A percentile compares a stretch with the other conserved stretches of the same genome.
Evolutionary conservation across 2,888 invertebrate genomes (phyloP).

Genomic region (Netelia fuscicornis): DNA sequence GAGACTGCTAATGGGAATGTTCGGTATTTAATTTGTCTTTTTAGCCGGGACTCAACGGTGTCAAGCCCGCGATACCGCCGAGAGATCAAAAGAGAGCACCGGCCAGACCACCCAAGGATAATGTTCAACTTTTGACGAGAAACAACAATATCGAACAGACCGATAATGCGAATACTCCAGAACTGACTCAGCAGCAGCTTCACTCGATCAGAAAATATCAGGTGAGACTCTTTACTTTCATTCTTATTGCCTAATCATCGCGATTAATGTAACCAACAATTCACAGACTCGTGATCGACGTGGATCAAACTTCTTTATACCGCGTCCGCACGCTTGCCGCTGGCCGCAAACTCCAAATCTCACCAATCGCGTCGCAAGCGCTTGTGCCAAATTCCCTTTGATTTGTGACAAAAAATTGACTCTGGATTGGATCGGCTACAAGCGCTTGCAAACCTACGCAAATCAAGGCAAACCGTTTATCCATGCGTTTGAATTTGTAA

Average conservation of each 20-base stretch:
- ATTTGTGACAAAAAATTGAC: too few relatives aligned
- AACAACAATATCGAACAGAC: constrained; percentile 85
- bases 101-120: constrained; percentile 88
- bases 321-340: too few relatives aligned
- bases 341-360: too few relatives aligned
- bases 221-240: constrained; percentile 86
- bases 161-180: constrained; percentile 86
- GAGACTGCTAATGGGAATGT: constrained; percentile 69
- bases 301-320: not conserved
- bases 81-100: constrained; percentile 90
- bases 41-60: constrained; percentile 83
- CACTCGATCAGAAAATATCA: constrained; percentile 97
- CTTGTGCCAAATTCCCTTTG: too few relatives aligned
- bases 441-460: too few relatives aligned
- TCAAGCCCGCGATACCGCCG: constrained; percentile 88
- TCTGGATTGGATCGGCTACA: too few relatives aligned
- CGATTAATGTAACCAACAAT: not conserved
- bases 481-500: too few relatives aligned
- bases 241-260: too few relatives aligned
- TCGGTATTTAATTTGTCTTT: constrained; percentile 76
- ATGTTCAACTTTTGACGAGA: constrained; percentile 86
- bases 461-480: too few relatives aligned
- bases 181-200: constrained; percentile 94
- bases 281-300: not conserved
- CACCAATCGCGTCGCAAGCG: too few relatives aligned